Evolutionary conservation across 2,888 invertebrate species (phyloP).

Genomic region (Mythimna vitellina): DNA sequence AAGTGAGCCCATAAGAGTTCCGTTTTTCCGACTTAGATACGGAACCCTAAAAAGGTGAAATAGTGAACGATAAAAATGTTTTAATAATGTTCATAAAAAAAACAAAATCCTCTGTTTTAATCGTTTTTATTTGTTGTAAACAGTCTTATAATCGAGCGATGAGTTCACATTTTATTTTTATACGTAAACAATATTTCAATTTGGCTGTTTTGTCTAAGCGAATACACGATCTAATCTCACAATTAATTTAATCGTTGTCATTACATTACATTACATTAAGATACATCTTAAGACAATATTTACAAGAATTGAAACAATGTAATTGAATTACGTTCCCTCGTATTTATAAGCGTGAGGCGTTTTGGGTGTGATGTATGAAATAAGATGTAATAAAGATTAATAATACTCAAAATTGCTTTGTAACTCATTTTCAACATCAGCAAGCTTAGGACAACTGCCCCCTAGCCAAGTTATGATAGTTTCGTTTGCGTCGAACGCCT

Average conservation of each 20-base stretch:
- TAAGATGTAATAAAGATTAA: not conserved
- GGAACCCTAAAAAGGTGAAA: not conserved
- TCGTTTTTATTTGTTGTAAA: slow-evolving; percentile 87
- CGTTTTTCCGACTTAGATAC: no score
- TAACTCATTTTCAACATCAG: no score
- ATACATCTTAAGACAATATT: slow-evolving; percentile 80
- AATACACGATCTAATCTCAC: slow-evolving; percentile 81
- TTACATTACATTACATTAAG: slow-evolving; percentile 72
- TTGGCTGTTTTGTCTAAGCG: slow-evolving; percentile 87
- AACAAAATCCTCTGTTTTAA: slow-evolving; percentile 53
- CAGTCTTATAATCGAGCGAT: slow-evolving; percentile 89
- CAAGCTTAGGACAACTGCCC: no score
- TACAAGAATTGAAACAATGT: slow-evolving; percentile 84
- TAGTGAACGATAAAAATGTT: not conserved
- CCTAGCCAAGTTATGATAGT: no score
- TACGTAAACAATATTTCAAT: slow-evolving; percentile 84
- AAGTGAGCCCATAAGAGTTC: no score
- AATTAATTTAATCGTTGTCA: slow-evolving; percentile 79
- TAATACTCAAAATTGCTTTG: not conserved
- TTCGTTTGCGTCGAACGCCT: no score
- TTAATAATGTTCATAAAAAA: not conserved
- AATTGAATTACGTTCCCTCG: slow-evolving; percentile 83
- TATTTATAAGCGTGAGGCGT: slow-evolving; percentile 68
- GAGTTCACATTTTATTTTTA: slow-evolving; percentile 79
- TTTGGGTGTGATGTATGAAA: slow-evolving; percentile 58